Percentiles rank a stretch among this genome's conserved stretches.
Conservation (phyloP, 1,140 invertebrate species). For the Halesus radiatus region DNA sequence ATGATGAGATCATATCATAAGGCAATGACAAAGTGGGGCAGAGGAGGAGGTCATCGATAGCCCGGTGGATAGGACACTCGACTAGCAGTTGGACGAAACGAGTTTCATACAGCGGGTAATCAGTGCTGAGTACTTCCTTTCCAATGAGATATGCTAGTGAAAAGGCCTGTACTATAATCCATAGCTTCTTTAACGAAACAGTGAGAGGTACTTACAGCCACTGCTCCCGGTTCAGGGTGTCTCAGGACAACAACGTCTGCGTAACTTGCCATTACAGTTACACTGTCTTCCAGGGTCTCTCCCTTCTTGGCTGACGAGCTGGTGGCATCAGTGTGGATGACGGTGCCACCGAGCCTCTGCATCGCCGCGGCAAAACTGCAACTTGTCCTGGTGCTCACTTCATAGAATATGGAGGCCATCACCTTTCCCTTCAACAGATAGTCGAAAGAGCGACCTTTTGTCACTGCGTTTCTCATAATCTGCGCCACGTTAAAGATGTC, state of each 20-base stretch:
- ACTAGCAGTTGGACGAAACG: too few species aligned
- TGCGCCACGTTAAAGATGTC: constrained; percentile 96
- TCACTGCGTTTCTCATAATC: constrained; percentile 84
- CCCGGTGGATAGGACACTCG: too few species aligned
- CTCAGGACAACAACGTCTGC: constrained; percentile 94
- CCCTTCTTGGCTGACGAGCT: constrained; percentile 97
- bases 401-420: constrained; percentile 97
- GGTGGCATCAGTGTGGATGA: constrained; percentile 90
- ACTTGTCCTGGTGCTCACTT: constrained; percentile 95
- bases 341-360: constrained; percentile 92
- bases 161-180: too few species aligned
- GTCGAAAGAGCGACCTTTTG: constrained; percentile 87
- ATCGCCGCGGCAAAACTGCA: constrained; percentile 97
- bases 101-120: too few species aligned
- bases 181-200: neutral
- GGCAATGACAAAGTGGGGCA: too few species aligned
- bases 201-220: constrained; percentile 76
- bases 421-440: constrained; percentile 94
- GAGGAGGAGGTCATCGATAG: too few species aligned
- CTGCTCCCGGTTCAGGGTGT: constrained; percentile 94
- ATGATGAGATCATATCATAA: too few species aligned
- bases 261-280: constrained; percentile 88
- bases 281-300: constrained; percentile 93
- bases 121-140: too few species aligned
- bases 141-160: too few species aligned